phyloP scores from a whole-genome alignment of 2,113 vertebrate species.

The Tursiops truncatus region DNA sequence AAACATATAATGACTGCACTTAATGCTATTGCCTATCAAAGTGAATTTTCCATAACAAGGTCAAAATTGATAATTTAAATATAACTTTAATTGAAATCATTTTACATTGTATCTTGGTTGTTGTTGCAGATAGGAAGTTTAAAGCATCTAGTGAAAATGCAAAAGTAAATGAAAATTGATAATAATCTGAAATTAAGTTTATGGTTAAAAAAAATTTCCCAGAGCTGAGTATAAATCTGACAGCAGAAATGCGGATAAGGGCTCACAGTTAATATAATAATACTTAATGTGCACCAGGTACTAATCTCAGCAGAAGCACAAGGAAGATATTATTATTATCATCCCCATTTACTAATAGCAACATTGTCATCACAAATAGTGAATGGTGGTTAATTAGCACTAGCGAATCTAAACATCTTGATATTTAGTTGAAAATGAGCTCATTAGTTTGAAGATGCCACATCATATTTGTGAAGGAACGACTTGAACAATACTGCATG shows the following conservation, averaged over 20 bases:
- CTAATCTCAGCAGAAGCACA: background rate
- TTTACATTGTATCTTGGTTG: background rate
- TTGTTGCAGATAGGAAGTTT: background rate
- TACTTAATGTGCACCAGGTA: background rate
- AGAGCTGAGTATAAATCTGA: background rate
- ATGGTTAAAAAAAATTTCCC: background rate
- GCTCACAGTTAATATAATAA: background rate
- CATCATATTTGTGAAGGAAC: background rate
- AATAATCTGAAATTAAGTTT: background rate
- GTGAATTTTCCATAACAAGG: background rate
- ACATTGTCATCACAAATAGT: background rate
- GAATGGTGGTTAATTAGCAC: background rate
- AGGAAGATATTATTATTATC: background rate
- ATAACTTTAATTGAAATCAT: background rate
- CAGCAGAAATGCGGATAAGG: background rate
- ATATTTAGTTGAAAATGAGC: background rate
- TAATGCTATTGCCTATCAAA: background rate
- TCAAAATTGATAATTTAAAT: background rate
- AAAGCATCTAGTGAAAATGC: background rate
- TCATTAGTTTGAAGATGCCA: background rate
- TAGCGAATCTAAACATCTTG: background rate
- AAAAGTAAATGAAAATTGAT: background rate
- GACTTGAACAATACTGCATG: background rate
- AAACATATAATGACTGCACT: background rate
- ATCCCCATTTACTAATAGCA: background rate